phyloP scores from a whole-genome alignment of 2,113 vertebrate genomes.

The Ardeotis arabs region DNA sequence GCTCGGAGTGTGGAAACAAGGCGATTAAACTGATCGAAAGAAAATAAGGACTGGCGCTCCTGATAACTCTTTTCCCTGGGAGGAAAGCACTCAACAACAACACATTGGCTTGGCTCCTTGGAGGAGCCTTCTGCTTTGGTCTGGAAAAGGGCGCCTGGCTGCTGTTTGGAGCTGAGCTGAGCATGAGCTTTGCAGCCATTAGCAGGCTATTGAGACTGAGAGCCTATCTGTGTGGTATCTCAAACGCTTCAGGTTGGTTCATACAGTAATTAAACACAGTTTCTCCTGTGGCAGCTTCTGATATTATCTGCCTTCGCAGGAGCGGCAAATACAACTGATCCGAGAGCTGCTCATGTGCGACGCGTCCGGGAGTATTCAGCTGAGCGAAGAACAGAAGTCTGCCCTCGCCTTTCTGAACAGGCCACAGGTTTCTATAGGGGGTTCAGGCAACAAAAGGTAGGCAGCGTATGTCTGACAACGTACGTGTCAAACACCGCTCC shows the following conservation, averaged over 20 bases:
- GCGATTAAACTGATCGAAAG: neutral
- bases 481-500: neutral
- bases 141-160: neutral
- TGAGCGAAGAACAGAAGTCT: constrained; percentile 94
- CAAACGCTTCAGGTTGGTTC: accelerated
- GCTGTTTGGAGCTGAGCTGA: constrained; percentile 36
- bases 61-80: neutral
- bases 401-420: constrained; percentile 93
- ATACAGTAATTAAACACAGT: neutral
- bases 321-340: constrained; percentile 94
- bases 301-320: constrained; percentile 73
- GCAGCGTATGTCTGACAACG: constrained; percentile 17
- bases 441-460: constrained; percentile 87
- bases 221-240: constrained; percentile 7
- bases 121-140: neutral
- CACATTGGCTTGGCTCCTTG: neutral
- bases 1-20: neutral
- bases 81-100: neutral
- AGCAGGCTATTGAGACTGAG: constrained; percentile 41
- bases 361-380: constrained; percentile 90
- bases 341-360: constrained; percentile 92
- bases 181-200: neutral
- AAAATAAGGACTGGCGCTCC: constrained; percentile 28
- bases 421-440: constrained; percentile 70
- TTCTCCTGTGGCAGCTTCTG: constrained; percentile 20